A percentile compares a stretch with the other conserved stretches of the same genome.
Evolutionary conservation across 2,888 invertebrate genomes (phyloP).

Genomic region (Macrosoma leucophasiata): DNA sequence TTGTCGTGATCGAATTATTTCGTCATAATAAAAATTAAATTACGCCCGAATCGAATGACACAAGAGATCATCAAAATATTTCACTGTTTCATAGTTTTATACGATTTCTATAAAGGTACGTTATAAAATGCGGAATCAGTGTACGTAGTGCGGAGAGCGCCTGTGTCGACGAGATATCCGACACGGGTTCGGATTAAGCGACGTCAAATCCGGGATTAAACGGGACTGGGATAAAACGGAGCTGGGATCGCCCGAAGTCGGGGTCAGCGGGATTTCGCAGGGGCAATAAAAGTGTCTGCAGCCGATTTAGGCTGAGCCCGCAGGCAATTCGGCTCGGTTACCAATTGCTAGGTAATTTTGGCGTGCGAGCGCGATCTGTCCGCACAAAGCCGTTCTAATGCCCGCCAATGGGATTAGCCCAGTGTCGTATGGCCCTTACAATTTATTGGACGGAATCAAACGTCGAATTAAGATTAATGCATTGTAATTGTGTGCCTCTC

Average conservation of each 20-base stretch:
- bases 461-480: constrained; percentile 38
- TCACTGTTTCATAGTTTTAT: constrained; percentile 37
- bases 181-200: constrained; percentile 80
- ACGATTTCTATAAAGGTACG: constrained; percentile 41
- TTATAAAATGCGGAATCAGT: constrained; percentile 60
- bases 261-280: constrained; percentile 71
- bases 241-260: constrained; percentile 59
- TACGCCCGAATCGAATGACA: constrained; percentile 32
- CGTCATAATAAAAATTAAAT: constrained; percentile 48
- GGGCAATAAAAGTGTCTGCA: constrained; percentile 77
- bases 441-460: constrained; percentile 66
- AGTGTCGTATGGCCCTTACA: constrained; percentile 61
- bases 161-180: constrained; percentile 78
- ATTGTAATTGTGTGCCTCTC: constrained; percentile 5
- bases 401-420: constrained; percentile 71
- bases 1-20: constrained; percentile 59
- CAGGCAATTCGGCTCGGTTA: constrained; percentile 66
- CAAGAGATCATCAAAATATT: constrained; percentile 42
- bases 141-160: constrained; percentile 58
- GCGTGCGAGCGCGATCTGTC: constrained; percentile 70
- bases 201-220: constrained; percentile 76
- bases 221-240: constrained; percentile 64
- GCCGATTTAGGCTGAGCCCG: constrained; percentile 73
- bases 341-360: constrained; percentile 75
- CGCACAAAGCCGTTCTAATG: constrained; percentile 71